Percentiles rank a stretch among this genome's conserved stretches.
These are phyloP conservation scores for Drosophila acutilabella DNA, from an alignment of 2,888 invertebrate species.

Conservation along the genomic window DNA sequence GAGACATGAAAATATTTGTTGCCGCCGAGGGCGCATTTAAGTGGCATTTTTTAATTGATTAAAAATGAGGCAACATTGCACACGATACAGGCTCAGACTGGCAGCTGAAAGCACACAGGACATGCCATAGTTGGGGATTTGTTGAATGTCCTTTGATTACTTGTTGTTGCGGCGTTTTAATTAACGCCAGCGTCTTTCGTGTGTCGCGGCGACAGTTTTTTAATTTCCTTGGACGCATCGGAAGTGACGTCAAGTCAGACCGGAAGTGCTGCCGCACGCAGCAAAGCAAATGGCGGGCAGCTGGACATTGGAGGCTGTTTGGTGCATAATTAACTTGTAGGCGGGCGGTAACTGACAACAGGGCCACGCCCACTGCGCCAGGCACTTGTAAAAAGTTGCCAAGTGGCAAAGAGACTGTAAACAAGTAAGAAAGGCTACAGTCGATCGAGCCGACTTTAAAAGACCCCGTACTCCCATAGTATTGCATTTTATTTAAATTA, in stretches of 20 bases:
- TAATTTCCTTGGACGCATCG: constrained; percentile 73
- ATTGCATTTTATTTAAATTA: too few relatives aligned
- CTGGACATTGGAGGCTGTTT: constrained; percentile 6
- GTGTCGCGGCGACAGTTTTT: constrained; percentile 67
- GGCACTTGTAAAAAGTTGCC: constrained; percentile 47
- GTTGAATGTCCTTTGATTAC: constrained; percentile 47
- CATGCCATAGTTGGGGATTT: neutral
- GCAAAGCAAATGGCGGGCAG: constrained; percentile 55
- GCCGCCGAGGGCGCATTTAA: constrained; percentile 56
- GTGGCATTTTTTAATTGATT: constrained; percentile 78
- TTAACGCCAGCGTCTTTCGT: constrained; percentile 53
- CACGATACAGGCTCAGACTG: neutral
- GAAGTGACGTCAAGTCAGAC: constrained; percentile 65
- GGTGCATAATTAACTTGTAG: constrained; percentile 77
- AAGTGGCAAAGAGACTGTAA: constrained; percentile 21
- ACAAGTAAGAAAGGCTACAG: too few relatives aligned
- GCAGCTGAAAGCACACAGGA: too few relatives aligned
- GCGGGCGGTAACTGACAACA: constrained; percentile 38
- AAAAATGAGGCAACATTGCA: constrained; percentile 57
- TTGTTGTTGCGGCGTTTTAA: constrained; percentile 64
- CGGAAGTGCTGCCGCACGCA: constrained; percentile 68
- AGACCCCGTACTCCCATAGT: too few relatives aligned
- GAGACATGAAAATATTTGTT: constrained; percentile 61
- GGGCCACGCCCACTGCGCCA: constrained; percentile 45
- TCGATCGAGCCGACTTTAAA: too few relatives aligned